Conservation (phyloP, 1,140 invertebrate species). For the Aporrectodea caliginosa region DNA sequence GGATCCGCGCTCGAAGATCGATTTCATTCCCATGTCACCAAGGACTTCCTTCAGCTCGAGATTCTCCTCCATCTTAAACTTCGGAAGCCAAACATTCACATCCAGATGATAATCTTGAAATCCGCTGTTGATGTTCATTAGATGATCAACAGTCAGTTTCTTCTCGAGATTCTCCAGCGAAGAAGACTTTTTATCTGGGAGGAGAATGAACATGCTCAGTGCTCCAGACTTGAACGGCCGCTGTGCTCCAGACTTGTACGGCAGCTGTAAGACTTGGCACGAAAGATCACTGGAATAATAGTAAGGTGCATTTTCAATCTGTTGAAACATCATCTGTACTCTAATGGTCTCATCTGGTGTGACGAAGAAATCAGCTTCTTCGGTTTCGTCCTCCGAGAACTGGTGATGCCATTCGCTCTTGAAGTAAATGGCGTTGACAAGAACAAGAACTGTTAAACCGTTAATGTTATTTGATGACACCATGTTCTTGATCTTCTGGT, state of each 20-base stretch:
- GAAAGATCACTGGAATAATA: slow-evolving; percentile 57
- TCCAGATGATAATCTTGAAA: slow-evolving; percentile 32
- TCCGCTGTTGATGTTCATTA: slow-evolving; percentile 45
- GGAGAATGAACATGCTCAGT: slow-evolving; percentile 69
- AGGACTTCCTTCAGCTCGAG: too few relatives aligned
- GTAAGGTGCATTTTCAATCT: slow-evolving; percentile 38
- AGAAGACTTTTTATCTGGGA: slow-evolving; percentile 60
- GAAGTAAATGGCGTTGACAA: slow-evolving; percentile 12
- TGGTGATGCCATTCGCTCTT: neutral
- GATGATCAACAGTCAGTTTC: slow-evolving; percentile 53
- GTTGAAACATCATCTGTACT: slow-evolving; percentile 56
- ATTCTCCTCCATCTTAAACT: slow-evolving; percentile 48
- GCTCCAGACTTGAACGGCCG: too few relatives aligned
- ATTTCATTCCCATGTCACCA: too few relatives aligned
- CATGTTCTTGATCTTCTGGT: slow-evolving; percentile 7
- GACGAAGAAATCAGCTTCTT: slow-evolving; percentile 43
- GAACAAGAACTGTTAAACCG: neutral
- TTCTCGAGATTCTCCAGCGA: slow-evolving; percentile 54
- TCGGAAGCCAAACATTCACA: slow-evolving; percentile 43
- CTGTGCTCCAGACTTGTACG: too few relatives aligned
- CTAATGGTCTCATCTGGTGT: slow-evolving; percentile 42
- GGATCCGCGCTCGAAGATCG: too few relatives aligned
- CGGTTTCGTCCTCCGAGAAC: slow-evolving; percentile 53
- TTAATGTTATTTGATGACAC: neutral
- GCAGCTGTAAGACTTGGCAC: slow-evolving; percentile 66